These are phyloP conservation scores for Tolmerus cingulatus DNA, from an alignment of 2,888 invertebrate species.

Conservation along the genomic window DNA sequence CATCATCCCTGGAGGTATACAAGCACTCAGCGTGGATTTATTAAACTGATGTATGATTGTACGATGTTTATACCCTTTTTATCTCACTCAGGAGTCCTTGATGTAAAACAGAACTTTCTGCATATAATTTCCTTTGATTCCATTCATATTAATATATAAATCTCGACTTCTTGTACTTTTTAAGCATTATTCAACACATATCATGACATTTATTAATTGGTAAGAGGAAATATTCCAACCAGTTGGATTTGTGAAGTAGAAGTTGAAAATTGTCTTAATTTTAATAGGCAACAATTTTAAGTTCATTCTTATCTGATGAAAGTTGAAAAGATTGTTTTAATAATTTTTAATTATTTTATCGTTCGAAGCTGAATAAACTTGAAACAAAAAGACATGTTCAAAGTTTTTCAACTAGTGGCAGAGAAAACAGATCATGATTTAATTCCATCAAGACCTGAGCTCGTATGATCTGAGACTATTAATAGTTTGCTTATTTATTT, in stretches of 20 bases:
- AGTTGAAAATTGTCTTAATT: neutral
- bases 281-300: no score
- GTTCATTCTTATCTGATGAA: no score
- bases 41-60: neutral
- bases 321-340: no score
- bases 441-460: no score
- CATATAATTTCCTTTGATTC: neutral
- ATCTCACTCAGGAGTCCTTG: neutral
- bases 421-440: no score
- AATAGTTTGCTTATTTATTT: no score
- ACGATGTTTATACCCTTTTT: neutral
- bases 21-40: neutral
- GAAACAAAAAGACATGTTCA: no score
- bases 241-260: neutral
- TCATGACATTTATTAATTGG: neutral
- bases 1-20: neutral
- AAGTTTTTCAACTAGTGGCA: no score
- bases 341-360: no score
- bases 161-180: neutral
- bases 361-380: no score
- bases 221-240: neutral
- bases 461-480: no score
- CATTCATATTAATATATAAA: neutral
- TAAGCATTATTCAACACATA: neutral
- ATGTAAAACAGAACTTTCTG: neutral